Evolutionary conservation across 2,797 vertebrate species (phyloP), one percentile per base, ranked within the genome.

Genomic region (Rallus crepitans): DNA sequence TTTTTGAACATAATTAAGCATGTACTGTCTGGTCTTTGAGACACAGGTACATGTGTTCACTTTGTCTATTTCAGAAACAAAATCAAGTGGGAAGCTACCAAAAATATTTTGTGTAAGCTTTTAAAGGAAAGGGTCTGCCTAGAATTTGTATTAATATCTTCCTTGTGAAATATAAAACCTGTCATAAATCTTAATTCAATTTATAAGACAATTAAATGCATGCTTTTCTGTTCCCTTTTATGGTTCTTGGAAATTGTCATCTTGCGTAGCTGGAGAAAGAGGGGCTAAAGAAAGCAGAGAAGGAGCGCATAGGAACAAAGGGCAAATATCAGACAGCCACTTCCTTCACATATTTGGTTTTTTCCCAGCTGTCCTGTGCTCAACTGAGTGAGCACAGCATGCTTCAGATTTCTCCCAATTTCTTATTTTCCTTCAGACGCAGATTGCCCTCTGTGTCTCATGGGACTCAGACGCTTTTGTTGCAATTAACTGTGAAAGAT

Each of bases 111-210:
- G 2, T 64, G 33, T 28, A 47, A 73, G 89, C 52, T 82, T 83
- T 90, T 82, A 89, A 94, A 90, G 77, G 64, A 37, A 88, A 84
- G 31, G 27, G 16, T 89, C 90, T 90, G 39, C 48, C 73, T 64
- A 87, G 66, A 89, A 96, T 96, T 90, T 90, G 82, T 93, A 90
- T 94, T 94, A 93, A 88, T 59, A 66, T 55, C 68, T 84, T 91
- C 73, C 70, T 88, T 48, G 50, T 69, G 42, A 93, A 94, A 82
- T n/a, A 19, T 57, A 90, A 87, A 91, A 87, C 73, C 68, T 52
- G 28, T 42, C 85, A 82, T 92, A 94, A 96, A 95, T 93, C 40
- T 35, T 82, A 92, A 89, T 84, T 87, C 88, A 94, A 95, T 94
- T 95, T 94, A 80, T 69, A 90, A 76, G 66, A 76, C 87, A 94